Percentiles rank a stretch among this genome's conserved stretches.
phyloP scores from a whole-genome alignment of 2,113 vertebrate species.

The Maccullochella peelii region DNA sequence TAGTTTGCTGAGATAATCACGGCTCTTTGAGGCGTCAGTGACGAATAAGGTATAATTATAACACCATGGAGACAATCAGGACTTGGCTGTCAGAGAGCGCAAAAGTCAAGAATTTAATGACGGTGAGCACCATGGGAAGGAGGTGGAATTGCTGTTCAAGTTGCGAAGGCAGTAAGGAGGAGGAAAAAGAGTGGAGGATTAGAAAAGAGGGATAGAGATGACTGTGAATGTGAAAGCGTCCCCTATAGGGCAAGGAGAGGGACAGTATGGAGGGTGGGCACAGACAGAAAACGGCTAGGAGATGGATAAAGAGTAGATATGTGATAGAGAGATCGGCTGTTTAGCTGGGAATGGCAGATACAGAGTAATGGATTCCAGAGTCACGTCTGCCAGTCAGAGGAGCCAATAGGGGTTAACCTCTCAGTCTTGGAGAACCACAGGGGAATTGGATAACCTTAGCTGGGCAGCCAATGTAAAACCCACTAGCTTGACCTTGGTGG shows the following conservation, averaged over 20 bases:
- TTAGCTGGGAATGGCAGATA: constrained; percentile 47
- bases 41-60: constrained; percentile 61
- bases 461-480: not conserved
- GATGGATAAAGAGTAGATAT: constrained; percentile 37
- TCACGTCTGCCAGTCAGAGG: constrained; percentile 5
- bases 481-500: constrained; percentile 19
- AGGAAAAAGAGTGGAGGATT: not conserved
- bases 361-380: not conserved
- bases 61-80: constrained; percentile 67
- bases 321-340: constrained; percentile 14
- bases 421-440: constrained; percentile 28
- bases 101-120: constrained; percentile 14
- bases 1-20: constrained; percentile 60
- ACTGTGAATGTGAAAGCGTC: not conserved
- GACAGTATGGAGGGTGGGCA: not conserved
- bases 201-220: not conserved
- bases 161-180: not conserved
- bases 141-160: constrained; percentile 8
- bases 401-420: constrained; percentile 32
- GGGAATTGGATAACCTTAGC: constrained; percentile 45
- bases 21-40: constrained; percentile 15
- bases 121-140: not conserved
- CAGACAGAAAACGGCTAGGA: constrained; percentile 30
- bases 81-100: constrained; percentile 15
- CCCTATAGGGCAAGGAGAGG: not conserved